Evolutionary conservation across 2,797 vertebrate genomes (phyloP).

Genomic region (Hirundo rustica): DNA sequence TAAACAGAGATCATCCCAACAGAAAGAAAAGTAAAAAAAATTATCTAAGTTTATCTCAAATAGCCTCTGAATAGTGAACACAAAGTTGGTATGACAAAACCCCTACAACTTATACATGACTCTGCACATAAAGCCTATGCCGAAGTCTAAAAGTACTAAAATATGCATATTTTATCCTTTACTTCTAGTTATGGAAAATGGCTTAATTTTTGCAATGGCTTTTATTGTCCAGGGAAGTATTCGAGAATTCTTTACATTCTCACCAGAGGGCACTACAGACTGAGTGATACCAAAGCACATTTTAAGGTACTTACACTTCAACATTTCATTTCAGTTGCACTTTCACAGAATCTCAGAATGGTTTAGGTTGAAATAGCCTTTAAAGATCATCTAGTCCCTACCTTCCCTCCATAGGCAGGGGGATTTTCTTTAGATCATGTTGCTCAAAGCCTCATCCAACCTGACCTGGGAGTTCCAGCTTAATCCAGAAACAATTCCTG

Average conservation of each 20-base stretch:
- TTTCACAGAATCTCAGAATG: neutral
- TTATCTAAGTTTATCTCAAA: neutral
- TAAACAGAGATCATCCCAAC: neutral
- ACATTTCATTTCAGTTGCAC: neutral
- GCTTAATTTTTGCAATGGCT: neutral
- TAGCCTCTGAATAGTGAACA: neutral
- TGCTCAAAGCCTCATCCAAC: neutral
- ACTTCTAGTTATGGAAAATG: neutral
- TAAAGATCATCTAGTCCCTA: neutral
- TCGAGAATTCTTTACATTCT: neutral
- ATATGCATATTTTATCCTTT: neutral
- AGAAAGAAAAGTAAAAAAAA: accelerated
- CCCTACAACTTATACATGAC: neutral
- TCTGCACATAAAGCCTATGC: neutral
- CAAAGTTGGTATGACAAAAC: neutral
- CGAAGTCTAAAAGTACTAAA: neutral
- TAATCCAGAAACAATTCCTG: neutral
- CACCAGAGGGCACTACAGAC: slow-evolving; percentile 42
- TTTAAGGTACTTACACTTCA: neutral
- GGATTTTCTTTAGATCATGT: neutral
- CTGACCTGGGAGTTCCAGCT: neutral
- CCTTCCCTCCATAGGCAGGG: neutral
- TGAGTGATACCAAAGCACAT: neutral
- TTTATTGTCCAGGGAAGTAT: neutral
- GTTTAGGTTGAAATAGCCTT: neutral